These are phyloP conservation scores for Megaleporinus macrocephalus DNA, from an alignment of 2,113 vertebrate species.

Conservation along the genomic window DNA sequence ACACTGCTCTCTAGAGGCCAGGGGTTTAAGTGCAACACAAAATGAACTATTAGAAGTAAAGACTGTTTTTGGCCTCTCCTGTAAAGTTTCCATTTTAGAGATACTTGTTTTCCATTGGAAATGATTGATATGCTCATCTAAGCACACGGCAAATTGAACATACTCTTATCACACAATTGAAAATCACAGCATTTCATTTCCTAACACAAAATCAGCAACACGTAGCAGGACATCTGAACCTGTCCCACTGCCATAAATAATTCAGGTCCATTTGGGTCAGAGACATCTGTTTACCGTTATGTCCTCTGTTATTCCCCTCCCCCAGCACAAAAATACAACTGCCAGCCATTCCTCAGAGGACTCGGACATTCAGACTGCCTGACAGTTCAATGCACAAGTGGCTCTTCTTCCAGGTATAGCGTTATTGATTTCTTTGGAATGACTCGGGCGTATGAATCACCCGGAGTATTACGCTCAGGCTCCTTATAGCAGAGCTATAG, in stretches of 20 bases:
- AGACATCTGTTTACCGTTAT: slow-evolving; percentile 24
- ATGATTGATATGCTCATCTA: no score
- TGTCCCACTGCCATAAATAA: slow-evolving; percentile 15
- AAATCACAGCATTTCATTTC: neutral
- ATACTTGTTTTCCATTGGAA: no score
- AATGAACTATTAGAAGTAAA: no score
- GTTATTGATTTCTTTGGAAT: slow-evolving; percentile 44
- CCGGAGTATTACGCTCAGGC: slow-evolving; percentile 16
- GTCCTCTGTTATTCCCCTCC: neutral
- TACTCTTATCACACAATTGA: no score
- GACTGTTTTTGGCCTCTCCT: no score
- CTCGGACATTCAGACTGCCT: neutral
- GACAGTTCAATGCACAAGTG: slow-evolving; percentile 22
- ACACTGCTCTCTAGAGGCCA: no score
- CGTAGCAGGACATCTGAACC: neutral
- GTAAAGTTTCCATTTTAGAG: no score
- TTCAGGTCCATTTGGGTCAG: slow-evolving; percentile 3
- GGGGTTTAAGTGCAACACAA: no score
- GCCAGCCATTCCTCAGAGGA: slow-evolving; percentile 12
- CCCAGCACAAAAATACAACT: neutral
- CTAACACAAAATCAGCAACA: neutral
- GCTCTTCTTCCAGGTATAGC: slow-evolving; percentile 40
- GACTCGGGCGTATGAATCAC: slow-evolving; percentile 29
- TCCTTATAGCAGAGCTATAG: neutral
- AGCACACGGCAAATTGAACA: no score